Evolutionary conservation across 2,797 vertebrate genomes (phyloP).

Genomic region (Mus minutoides): DNA sequence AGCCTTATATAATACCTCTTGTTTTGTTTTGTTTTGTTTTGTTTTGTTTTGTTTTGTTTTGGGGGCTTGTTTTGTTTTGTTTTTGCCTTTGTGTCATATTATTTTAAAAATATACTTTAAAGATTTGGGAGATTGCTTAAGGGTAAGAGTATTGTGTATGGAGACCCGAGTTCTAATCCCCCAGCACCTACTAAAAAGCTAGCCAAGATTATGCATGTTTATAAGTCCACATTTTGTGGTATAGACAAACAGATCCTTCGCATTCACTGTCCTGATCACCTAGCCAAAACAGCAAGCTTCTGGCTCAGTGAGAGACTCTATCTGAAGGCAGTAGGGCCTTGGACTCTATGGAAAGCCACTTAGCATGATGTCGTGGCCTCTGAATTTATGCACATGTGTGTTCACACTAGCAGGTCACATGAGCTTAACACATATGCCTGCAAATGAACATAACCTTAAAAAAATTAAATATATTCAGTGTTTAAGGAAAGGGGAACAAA

Average conservation of each 20-base stretch:
- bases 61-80: not conserved
- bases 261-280: no score
- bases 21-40: not conserved
- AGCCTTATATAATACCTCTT: not conserved
- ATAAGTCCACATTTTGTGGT: not conserved
- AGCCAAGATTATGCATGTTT: no score
- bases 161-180: not conserved
- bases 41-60: not conserved
- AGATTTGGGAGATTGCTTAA: not conserved
- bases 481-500: slow-evolving; percentile 18
- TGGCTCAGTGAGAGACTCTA: not conserved
- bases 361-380: not conserved
- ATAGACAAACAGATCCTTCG: not conserved
- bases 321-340: not conserved
- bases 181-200: not conserved
- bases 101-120: not conserved
- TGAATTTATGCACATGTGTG: no score
- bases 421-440: not conserved
- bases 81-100: not conserved
- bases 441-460: not conserved
- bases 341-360: not conserved
- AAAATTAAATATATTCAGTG: not conserved
- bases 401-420: not conserved
- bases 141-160: not conserved
- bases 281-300: not conserved